phyloP scores from a whole-genome alignment of 35 echinoderm and acorn worm species.

The Heliocidaris tuberculata region DNA sequence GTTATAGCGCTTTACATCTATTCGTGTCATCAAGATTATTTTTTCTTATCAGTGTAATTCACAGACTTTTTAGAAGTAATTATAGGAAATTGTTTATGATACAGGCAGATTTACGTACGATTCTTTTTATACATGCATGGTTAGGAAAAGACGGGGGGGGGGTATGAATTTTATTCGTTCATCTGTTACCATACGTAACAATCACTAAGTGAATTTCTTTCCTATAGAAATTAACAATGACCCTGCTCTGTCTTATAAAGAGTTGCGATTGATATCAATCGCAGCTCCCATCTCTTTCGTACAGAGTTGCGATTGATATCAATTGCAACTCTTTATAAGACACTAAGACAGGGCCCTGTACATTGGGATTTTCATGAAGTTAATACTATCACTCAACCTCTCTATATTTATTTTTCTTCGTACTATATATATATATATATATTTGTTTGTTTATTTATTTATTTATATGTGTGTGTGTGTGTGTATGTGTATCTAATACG shows the following conservation, averaged over 20 bases:
- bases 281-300: too few relatives aligned
- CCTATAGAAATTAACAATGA: too few relatives aligned
- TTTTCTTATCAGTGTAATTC: background rate
- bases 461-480: background rate
- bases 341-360: too few relatives aligned
- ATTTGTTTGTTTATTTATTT: background rate
- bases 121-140: background rate
- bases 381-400: too few relatives aligned
- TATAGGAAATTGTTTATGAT: background rate
- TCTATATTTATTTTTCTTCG: too few relatives aligned
- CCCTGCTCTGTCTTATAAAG: too few relatives aligned
- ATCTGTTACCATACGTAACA: background rate
- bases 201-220: too few relatives aligned
- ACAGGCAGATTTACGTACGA: background rate
- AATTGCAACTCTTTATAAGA: too few relatives aligned
- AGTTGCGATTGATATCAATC: too few relatives aligned
- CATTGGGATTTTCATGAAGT: too few relatives aligned
- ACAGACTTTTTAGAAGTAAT: background rate
- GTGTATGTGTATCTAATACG: background rate
- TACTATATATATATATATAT: too few relatives aligned
- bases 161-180: background rate
- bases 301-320: too few relatives aligned
- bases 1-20: background rate
- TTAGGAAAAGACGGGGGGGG: background rate
- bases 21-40: background rate